These are phyloP conservation scores for Halcyon senegalensis DNA, from an alignment of 2,113 vertebrate genomes.

Conservation along the genomic window DNA sequence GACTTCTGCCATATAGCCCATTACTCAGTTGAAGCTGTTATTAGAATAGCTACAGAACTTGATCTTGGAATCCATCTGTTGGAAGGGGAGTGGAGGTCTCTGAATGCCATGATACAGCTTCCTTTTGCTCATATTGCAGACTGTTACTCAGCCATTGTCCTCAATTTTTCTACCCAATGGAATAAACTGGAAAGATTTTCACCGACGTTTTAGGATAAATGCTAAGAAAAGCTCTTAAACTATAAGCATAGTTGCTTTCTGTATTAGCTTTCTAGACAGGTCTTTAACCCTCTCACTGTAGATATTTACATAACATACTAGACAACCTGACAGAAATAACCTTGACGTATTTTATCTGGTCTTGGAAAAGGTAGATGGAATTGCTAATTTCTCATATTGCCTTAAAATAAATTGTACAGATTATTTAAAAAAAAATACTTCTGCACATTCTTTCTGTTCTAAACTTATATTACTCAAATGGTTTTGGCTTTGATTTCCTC, in stretches of 20 bases:
- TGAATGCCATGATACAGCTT: accelerated
- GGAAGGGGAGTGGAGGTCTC: background rate
- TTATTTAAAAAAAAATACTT: background rate
- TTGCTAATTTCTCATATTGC: background rate
- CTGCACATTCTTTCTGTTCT: background rate
- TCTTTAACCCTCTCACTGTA: background rate
- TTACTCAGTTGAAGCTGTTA: background rate
- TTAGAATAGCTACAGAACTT: background rate
- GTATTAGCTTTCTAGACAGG: background rate
- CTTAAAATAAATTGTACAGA: background rate
- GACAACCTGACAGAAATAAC: background rate
- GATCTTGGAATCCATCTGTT: background rate
- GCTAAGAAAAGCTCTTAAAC: background rate
- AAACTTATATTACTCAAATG: background rate
- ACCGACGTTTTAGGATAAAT: background rate
- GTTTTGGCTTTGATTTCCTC: background rate
- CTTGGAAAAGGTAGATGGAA: background rate
- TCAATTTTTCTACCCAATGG: background rate
- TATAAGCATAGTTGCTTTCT: background rate
- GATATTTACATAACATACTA: background rate
- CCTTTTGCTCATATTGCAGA: background rate
- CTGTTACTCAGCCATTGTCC: background rate
- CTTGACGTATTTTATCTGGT: background rate
- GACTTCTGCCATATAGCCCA: background rate
- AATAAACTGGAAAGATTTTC: background rate